A percentile compares a stretch with the other conserved stretches of the same genome.
Conservation (phyloP, 2,113 vertebrate genomes). For the Cephalopholis sonnerati region DNA sequence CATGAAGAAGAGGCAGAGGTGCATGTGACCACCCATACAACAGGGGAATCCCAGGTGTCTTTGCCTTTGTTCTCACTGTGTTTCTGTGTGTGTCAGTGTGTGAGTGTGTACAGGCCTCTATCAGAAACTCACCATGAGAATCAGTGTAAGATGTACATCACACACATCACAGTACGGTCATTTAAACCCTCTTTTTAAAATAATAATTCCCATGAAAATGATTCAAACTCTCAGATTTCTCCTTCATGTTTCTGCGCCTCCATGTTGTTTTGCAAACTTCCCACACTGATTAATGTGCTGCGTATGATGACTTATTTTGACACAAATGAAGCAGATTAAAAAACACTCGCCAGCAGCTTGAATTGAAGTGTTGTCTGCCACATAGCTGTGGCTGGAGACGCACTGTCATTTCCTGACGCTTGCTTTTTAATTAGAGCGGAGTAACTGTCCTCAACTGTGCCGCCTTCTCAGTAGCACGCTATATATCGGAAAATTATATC, state of each 20-base stretch:
- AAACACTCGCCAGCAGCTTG: not conserved
- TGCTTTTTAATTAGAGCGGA: constrained; percentile 67
- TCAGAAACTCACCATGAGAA: constrained; percentile 31
- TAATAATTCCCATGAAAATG: not conserved
- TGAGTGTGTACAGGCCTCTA: constrained; percentile 31
- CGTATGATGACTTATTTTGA: constrained; percentile 26
- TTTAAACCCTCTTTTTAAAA: not conserved
- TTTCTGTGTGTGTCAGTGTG: constrained; percentile 43
- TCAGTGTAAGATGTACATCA: constrained; percentile 3
- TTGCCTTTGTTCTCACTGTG: constrained; percentile 74
- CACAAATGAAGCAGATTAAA: constrained; percentile 15
- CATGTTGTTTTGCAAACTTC: constrained; percentile 6
- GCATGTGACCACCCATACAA: constrained; percentile 81
- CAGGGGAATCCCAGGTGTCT: constrained; percentile 80
- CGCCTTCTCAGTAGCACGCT: constrained; percentile 35
- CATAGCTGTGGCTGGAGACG: constrained; percentile 62
- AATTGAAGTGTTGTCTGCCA: constrained; percentile 30
- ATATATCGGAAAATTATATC: constrained; percentile 40
- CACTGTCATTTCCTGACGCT: constrained; percentile 65
- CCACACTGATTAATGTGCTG: constrained; percentile 13
- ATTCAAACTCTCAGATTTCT: not conserved
- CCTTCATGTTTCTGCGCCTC: not conserved
- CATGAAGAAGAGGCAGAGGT: constrained; percentile 72
- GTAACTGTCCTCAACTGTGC: constrained; percentile 36
- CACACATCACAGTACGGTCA: not conserved